Conservation (phyloP, 2,888 invertebrate species). For the Anorthoa munda region DNA sequence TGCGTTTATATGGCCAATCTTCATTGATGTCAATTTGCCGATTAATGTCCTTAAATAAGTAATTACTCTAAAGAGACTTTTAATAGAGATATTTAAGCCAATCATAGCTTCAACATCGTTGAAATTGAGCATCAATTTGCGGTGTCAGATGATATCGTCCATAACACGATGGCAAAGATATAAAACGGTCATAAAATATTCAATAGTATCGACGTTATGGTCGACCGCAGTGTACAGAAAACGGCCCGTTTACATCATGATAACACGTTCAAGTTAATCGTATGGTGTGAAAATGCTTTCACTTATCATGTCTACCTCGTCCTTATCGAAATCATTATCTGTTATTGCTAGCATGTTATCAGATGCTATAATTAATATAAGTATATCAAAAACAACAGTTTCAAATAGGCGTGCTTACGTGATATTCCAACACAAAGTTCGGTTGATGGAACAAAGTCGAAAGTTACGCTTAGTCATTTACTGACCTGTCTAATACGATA, state of each 20-base stretch:
- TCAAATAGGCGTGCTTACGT: constrained; percentile 37
- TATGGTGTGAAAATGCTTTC: constrained; percentile 68
- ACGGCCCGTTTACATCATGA: constrained; percentile 65
- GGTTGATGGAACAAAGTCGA: constrained; percentile 27
- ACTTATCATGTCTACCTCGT: constrained; percentile 61
- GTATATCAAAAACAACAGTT: constrained; percentile 29
- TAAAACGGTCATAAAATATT: constrained; percentile 64
- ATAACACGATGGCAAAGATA: constrained; percentile 55
- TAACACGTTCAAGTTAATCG: constrained; percentile 64
- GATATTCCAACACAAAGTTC: constrained; percentile 31
- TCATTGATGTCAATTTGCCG: constrained; percentile 32
- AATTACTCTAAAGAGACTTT: constrained; percentile 37
- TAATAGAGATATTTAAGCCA: constrained; percentile 51
- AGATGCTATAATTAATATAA: constrained; percentile 50
- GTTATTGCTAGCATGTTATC: constrained; percentile 58
- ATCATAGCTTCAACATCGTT: constrained; percentile 46
- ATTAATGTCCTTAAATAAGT: constrained; percentile 38
- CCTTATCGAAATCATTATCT: constrained; percentile 67
- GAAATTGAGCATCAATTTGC: constrained; percentile 59
- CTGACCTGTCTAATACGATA: constrained; percentile 90
- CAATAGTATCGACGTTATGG: constrained; percentile 64
- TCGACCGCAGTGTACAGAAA: constrained; percentile 57
- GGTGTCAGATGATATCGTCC: constrained; percentile 45
- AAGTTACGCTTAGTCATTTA: constrained; percentile 58
- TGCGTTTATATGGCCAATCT: background rate